Conservation (phyloP, 2,888 invertebrate species). For the Hypselothyrea guttata region DNA sequence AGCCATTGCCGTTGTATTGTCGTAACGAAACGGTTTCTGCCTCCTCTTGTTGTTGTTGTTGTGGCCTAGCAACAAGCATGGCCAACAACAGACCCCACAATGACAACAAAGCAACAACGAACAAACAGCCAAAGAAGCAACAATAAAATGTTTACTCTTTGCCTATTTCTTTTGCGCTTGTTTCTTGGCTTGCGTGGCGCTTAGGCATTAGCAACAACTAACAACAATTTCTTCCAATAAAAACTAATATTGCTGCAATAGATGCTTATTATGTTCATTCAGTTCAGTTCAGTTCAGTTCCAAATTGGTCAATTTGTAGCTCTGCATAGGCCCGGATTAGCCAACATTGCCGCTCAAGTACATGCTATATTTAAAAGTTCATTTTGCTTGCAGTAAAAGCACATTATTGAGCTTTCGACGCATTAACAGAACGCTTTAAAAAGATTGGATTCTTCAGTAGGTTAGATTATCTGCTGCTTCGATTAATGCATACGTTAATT, state of each 20-base stretch:
- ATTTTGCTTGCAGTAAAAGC: too few species aligned
- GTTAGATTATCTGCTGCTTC: too few species aligned
- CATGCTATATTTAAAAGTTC: slow-evolving; percentile 9
- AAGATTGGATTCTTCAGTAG: too few species aligned
- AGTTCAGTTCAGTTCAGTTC: background rate
- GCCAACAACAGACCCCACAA: slow-evolving; percentile 26
- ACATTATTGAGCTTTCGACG: too few species aligned
- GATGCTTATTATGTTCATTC: slow-evolving; percentile 9
- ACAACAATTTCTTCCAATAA: slow-evolving; percentile 18
- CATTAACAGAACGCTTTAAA: too few species aligned
- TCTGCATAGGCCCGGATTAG: slow-evolving; percentile 16
- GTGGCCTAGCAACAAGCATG: slow-evolving; percentile 26
- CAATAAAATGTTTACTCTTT: slow-evolving; percentile 25
- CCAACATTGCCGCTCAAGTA: slow-evolving; percentile 23
- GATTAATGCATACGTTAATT: too few species aligned
- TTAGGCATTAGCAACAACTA: slow-evolving; percentile 32
- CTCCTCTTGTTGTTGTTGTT: slow-evolving; percentile 14
- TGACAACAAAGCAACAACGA: slow-evolving; percentile 18
- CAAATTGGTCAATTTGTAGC: slow-evolving; percentile 46
- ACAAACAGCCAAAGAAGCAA: slow-evolving; percentile 15
- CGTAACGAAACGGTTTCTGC: slow-evolving; percentile 51
- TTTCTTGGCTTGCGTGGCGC: slow-evolving; percentile 45
- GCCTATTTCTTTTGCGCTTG: slow-evolving; percentile 12
- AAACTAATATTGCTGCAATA: slow-evolving; percentile 23
- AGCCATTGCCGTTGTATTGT: slow-evolving; percentile 60